phyloP scores from a whole-genome alignment of 2,888 invertebrate species.

The Phymatocera aterrima region DNA sequence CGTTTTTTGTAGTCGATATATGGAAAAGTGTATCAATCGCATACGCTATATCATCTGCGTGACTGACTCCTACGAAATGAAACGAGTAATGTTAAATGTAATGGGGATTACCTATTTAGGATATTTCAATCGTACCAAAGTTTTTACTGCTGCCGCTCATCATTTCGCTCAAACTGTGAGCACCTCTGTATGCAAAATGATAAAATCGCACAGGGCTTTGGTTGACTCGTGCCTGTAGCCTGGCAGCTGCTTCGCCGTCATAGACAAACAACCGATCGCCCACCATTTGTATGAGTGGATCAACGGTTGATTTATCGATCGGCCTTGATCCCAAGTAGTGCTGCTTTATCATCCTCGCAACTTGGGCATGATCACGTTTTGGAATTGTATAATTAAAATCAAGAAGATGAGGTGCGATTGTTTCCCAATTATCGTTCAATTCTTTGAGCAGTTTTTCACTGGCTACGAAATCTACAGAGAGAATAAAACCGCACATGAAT shows the following conservation, averaged over 20 bases:
- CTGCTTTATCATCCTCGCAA: constrained; percentile 77
- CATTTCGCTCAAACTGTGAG: constrained; percentile 77
- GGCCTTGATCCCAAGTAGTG: constrained; percentile 77
- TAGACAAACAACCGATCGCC: constrained; percentile 81
- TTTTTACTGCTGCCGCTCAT: constrained; percentile 76
- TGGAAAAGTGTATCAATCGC: constrained; percentile 74
- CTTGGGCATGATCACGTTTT: constrained; percentile 66
- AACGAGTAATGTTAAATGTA: not conserved
- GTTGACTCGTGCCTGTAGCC: constrained; percentile 77
- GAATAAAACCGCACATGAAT: not conserved
- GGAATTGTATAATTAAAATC: constrained; percentile 30
- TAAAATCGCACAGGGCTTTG: constrained; percentile 81
- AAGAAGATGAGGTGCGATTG: constrained; percentile 28
- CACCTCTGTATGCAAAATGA: constrained; percentile 80
- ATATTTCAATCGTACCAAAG: constrained; percentile 75
- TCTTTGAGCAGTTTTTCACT: constrained; percentile 34
- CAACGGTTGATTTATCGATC: constrained; percentile 71
- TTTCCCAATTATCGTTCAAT: constrained; percentile 36
- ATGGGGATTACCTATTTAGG: not conserved
- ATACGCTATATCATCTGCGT: constrained; percentile 79
- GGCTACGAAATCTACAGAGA: not conserved
- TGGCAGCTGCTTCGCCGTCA: constrained; percentile 79
- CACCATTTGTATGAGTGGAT: constrained; percentile 76
- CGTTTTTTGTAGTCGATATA: constrained; percentile 72
- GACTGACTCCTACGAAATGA: constrained; percentile 77